phyloP scores from a whole-genome alignment of 2,113 vertebrate species.

The Fukomys damarensis region DNA sequence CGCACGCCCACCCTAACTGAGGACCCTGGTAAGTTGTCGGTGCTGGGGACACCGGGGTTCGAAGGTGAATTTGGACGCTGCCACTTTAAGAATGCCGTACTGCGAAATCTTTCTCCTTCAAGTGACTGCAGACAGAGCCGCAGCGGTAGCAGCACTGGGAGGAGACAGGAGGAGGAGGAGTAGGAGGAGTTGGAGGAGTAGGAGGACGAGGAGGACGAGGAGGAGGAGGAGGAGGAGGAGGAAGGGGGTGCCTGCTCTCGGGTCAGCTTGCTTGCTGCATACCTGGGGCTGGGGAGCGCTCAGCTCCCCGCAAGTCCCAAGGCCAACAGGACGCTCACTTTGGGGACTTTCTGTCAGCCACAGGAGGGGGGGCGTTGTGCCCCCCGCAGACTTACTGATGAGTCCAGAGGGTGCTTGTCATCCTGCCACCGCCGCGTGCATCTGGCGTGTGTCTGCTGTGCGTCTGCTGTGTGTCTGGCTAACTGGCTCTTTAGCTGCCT shows the following conservation, averaged over 20 bases:
- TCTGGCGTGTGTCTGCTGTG: neutral
- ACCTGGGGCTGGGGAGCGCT: neutral
- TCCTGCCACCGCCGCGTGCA: neutral
- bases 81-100: conserved; percentile 88
- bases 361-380: neutral
- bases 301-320: neutral
- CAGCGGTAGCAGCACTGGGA: conserved; percentile 54
- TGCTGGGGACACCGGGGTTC: neutral
- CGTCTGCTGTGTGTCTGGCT: neutral
- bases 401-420: conserved; percentile 5
- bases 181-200: neutral
- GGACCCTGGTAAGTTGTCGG: conserved; percentile 47
- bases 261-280: neutral
- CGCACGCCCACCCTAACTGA: conserved; percentile 24
- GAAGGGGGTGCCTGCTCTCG: neutral
- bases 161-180: neutral
- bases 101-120: conserved; percentile 87
- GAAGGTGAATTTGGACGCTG: conserved; percentile 80
- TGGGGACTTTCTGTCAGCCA: conserved; percentile 15
- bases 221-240: conserved; percentile 14
- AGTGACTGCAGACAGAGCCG: conserved; percentile 86
- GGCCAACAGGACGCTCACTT: neutral
- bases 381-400: conserved; percentile 39
- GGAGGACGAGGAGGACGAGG: no score
- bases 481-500: neutral